Base-by-base conservation (phyloP, 2,888 invertebrate genomes). In the Bombylius major region DNA sequence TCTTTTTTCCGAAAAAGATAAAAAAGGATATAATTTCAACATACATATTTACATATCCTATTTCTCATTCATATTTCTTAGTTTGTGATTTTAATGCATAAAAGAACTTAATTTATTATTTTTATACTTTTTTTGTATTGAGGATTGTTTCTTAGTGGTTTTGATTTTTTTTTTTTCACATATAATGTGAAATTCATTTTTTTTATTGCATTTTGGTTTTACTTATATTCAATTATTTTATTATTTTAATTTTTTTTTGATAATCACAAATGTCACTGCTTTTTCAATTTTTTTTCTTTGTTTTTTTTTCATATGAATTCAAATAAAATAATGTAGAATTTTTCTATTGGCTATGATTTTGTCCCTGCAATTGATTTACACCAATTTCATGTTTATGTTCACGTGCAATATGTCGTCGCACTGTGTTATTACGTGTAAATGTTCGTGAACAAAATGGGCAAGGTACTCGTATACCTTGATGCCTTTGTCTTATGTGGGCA, bases 381-480 rank as follows among this genome's bases (percentile, higher is more conserved):
- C 73, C 73, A 55, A 73, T 74, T 65, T 73, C 73, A 63, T 86
- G 83, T 76, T 89, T 90, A 68, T 91, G 91, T 76, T 92, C 91
- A 65, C 92, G 83, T 42, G 91, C 90, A 71, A 92, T 91, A 75
- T 92, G 92, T 61, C 91, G 82, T 60, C 92, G 82, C 67, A 92
- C 91, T 39, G 91, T 92, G 78, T 92, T 92, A 80, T 92, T 92
- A 67, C 92, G 83, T 64, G 92, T 92, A 76, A 92, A 92, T 50
- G 91, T 92, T 67, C 91, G 85, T 69, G 87, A 81, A 77, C 92
- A 92, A 75, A 88, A 91, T 58, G 91, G 91, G 75, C 92, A 92
- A 56, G 90, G 91, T 70, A 92, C 91, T 55, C 92, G 82, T 67
- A 92, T 92, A 65, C 92, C 91, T 76, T 92, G 91, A 76, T 92